These are phyloP conservation scores for Formica aserva DNA, from an alignment of 2,888 invertebrate genomes.

Conservation along the genomic window DNA sequence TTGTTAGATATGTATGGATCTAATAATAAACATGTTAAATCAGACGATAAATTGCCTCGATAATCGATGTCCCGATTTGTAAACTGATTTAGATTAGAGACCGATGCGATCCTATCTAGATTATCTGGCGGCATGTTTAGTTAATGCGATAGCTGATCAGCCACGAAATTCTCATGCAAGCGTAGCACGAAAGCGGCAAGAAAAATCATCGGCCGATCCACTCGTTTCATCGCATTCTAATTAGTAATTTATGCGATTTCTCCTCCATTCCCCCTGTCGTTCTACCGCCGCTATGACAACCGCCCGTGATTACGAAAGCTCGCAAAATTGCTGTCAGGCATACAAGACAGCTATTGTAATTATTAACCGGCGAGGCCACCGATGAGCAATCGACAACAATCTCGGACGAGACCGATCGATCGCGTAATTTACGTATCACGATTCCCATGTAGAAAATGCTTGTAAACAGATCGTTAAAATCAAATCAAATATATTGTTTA, in stretches of 20 bases:
- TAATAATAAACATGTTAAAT: constrained; percentile 1
- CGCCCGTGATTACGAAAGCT: background rate
- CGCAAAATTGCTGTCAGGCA: background rate
- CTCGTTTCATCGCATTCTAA: constrained; percentile 23
- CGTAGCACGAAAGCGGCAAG: constrained; percentile 3
- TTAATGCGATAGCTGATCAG: background rate
- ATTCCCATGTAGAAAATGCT: background rate
- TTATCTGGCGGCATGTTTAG: constrained; percentile 12
- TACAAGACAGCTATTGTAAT: background rate
- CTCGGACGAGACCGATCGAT: background rate
- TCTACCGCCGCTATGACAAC: background rate
- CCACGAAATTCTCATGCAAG: constrained; percentile 11
- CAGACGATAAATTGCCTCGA: constrained; percentile 9
- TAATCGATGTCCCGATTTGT: constrained; percentile 22
- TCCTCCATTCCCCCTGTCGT: background rate
- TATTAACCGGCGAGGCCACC: constrained; percentile 3
- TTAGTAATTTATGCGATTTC: constrained; percentile 38
- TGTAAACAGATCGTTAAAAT: constrained; percentile 5
- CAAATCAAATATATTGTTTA: background rate
- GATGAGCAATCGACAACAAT: constrained; percentile 8
- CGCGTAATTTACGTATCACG: constrained; percentile 4
- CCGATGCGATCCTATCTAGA: background rate
- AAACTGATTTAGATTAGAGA: constrained; percentile 38
- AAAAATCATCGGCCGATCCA: background rate
- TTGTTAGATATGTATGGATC: background rate